These are phyloP conservation scores for Cirrhinus molitorella DNA, from an alignment of 2,797 vertebrate species.

Conservation along the genomic window DNA sequence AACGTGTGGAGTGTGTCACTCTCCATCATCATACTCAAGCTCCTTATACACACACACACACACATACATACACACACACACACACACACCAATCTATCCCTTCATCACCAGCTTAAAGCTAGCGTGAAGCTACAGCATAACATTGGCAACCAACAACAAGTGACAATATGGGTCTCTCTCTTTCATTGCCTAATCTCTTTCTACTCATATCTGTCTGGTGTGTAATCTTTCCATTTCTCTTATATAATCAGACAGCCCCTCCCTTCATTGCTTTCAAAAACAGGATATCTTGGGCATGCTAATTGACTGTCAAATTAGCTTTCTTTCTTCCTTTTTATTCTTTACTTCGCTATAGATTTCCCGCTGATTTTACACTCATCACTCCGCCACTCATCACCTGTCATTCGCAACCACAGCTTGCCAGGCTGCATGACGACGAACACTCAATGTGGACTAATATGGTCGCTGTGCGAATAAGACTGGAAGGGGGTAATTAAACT, in stretches of 20 bases:
- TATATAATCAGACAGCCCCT: background rate
- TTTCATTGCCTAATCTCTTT: background rate
- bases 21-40: conserved; percentile 26
- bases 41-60: conserved; percentile 20
- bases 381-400: conserved; percentile 32
- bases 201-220: background rate
- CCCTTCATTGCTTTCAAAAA: background rate
- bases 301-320: background rate
- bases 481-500: background rate
- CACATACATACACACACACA: too few relatives aligned
- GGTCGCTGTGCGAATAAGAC: background rate
- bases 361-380: conserved; percentile 53
- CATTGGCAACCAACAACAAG: conserved; percentile 8
- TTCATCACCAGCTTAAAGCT: conserved; percentile 45
- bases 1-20: conserved; percentile 35
- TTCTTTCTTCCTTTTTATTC: too few relatives aligned
- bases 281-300: background rate
- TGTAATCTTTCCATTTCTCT: conserved; percentile 14
- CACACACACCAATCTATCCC: conserved; percentile 24
- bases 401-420: conserved; percentile 32
- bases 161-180: background rate
- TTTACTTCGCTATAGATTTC: conserved; percentile 16
- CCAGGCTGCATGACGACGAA: background rate
- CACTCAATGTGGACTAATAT: background rate
- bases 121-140: conserved; percentile 35